Evolutionary conservation across 2,113 vertebrate species (phyloP).

Genomic region (Ctenodactylus gundi): DNA sequence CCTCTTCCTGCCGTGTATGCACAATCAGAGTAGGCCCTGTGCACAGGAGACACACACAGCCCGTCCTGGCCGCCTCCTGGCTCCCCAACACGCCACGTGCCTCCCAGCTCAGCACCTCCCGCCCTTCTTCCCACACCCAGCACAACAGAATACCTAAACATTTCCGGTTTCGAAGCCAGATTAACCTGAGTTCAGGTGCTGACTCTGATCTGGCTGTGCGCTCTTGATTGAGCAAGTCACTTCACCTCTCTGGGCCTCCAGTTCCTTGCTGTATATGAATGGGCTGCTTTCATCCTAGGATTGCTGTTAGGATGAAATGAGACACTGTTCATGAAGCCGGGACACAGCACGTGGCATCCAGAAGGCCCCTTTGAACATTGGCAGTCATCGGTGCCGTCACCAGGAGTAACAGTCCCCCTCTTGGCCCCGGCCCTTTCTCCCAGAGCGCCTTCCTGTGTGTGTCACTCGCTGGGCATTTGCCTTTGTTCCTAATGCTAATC

Average conservation of each 20-base stretch:
- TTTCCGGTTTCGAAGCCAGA: neutral
- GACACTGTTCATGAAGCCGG: neutral
- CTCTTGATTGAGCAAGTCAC: neutral
- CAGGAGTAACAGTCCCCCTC: accelerated
- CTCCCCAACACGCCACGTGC: neutral
- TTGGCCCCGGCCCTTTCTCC: neutral
- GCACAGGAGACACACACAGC: neutral
- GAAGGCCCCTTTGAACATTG: neutral
- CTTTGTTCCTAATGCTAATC: neutral
- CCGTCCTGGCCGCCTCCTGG: neutral
- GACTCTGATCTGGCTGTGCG: neutral
- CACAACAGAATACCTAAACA: neutral
- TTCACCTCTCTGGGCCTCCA: neutral
- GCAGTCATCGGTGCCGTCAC: neutral
- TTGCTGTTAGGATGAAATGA: neutral
- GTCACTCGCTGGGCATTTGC: neutral
- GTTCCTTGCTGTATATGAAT: neutral
- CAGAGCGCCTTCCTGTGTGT: neutral
- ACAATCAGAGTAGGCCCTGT: neutral
- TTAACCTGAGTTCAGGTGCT: neutral
- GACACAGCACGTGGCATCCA: neutral
- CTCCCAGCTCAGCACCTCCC: neutral
- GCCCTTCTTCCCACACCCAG: neutral
- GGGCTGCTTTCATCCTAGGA: neutral
- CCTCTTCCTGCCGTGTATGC: neutral